Evolutionary conservation across 2,888 invertebrate species (phyloP).

Genomic region (Limnephilus marmoratus): DNA sequence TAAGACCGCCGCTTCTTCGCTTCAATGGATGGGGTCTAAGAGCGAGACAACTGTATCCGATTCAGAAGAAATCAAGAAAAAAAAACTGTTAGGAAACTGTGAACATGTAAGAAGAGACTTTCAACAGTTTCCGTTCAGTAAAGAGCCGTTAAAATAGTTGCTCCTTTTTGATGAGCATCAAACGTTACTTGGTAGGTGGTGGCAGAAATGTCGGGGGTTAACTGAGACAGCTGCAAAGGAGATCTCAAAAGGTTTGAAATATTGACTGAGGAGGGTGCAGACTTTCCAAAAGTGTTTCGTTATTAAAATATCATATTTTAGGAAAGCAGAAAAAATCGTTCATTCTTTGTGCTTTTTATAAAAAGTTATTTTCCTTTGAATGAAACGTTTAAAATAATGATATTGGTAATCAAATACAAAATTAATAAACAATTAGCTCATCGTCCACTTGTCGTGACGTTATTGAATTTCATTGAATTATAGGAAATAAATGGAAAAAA

Average conservation of each 20-base stretch:
- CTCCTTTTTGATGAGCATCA: not conserved
- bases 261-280: not conserved
- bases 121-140: not conserved
- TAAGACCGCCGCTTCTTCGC: conserved; percentile 55
- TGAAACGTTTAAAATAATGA: not conserved
- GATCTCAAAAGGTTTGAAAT: not conserved
- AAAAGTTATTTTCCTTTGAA: not conserved
- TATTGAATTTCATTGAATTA: not conserved
- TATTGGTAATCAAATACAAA: not conserved
- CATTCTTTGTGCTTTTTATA: not conserved
- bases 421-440: not conserved
- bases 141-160: not conserved
- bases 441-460: not conserved
- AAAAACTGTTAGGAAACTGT: not conserved
- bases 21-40: conserved; percentile 45
- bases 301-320: not conserved
- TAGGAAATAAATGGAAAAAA: no score
- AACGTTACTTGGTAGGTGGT: not conserved
- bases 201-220: not conserved
- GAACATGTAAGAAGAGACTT: not conserved
- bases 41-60: conserved; percentile 19
- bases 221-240: not conserved
- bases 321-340: not conserved
- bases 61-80: not conserved
- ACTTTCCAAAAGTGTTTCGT: not conserved